Conservation (phyloP, 2,797 vertebrate genomes). For the Gallinago solitaria region DNA sequence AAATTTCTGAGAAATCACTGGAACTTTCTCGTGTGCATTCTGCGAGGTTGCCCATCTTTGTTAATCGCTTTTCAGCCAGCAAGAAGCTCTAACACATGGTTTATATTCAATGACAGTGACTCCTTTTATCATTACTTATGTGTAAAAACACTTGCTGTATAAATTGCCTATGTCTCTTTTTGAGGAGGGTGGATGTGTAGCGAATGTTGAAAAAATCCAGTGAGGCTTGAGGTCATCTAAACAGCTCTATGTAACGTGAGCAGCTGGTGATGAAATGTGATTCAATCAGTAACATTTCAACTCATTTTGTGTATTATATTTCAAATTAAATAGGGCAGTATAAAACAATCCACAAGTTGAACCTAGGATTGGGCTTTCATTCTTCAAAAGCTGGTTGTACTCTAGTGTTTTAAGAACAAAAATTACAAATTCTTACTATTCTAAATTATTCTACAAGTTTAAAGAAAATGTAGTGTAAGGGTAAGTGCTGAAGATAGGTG, state of each 20-base stretch:
- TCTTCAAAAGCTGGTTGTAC: neutral
- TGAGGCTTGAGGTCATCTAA: neutral
- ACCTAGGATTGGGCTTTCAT: neutral
- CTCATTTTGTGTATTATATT: neutral
- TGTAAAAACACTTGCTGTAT: neutral
- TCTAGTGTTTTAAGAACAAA: neutral
- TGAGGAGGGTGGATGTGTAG: neutral
- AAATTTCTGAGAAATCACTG: neutral
- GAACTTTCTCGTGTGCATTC: neutral
- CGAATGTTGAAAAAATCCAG: neutral
- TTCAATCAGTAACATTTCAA: neutral
- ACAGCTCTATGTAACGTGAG: neutral
- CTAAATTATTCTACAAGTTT: neutral
- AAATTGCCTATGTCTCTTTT: neutral
- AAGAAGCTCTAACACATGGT: neutral
- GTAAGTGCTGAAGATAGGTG: neutral
- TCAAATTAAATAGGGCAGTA: conserved; percentile 12
- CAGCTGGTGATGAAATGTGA: conserved; percentile 6
- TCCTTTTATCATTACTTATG: neutral
- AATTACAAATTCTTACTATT: neutral
- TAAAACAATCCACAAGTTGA: neutral
- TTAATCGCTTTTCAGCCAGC: neutral
- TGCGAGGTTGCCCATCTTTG: neutral
- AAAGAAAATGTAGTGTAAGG: neutral
- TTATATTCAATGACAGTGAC: neutral